These are phyloP conservation scores for Natator depressus DNA, from an alignment of 2,113 vertebrate genomes.

Conservation along the genomic window DNA sequence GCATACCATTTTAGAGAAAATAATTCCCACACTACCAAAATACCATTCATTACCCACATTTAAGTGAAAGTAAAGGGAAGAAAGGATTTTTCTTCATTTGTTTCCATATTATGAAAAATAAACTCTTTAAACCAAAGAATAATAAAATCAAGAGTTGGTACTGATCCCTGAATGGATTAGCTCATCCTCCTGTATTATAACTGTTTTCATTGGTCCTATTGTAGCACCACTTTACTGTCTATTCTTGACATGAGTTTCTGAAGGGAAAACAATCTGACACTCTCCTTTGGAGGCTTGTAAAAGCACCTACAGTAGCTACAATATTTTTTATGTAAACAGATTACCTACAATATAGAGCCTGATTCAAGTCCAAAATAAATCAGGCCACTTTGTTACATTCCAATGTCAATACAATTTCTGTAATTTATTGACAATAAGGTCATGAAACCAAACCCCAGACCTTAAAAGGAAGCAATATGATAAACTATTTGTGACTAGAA, in stretches of 20 bases:
- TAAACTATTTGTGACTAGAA: background rate
- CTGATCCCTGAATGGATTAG: background rate
- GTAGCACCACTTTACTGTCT: background rate
- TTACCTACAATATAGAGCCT: background rate
- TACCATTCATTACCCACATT: background rate
- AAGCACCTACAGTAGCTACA: background rate
- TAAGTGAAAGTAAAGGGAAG: background rate
- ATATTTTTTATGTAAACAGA: background rate
- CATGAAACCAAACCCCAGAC: background rate
- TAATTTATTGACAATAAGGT: background rate
- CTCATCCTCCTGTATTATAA: background rate
- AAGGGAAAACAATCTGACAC: background rate
- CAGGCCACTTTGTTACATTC: background rate
- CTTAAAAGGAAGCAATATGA: background rate
- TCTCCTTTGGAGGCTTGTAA: background rate
- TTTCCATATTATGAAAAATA: background rate
- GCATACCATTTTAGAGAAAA: background rate
- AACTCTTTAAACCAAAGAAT: background rate
- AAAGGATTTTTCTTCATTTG: background rate
- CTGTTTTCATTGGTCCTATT: background rate
- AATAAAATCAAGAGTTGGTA: background rate
- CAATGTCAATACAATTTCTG: conserved; percentile 3
- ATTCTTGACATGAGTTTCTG: background rate
- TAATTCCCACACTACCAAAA: background rate
- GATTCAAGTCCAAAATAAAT: conserved; percentile 11